Percentiles rank a stretch among this genome's conserved stretches.
Conservation (phyloP, 2,113 vertebrate species). For the Daboia siamensis region DNA sequence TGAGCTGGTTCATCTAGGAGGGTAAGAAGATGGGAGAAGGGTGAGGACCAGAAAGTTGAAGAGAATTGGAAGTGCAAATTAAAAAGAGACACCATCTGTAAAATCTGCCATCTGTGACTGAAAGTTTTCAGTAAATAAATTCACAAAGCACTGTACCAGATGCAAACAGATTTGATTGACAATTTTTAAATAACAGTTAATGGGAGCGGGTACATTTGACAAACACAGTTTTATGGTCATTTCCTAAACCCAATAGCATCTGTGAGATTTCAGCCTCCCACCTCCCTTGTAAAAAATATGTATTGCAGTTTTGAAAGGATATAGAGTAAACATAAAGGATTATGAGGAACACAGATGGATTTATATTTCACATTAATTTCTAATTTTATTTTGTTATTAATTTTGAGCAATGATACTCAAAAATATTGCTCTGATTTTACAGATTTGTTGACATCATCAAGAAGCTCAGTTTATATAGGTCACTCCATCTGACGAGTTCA, state of each 20-base stretch:
- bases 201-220: slow-evolving; percentile 45
- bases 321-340: not conserved
- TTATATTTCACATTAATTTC: slow-evolving; percentile 7
- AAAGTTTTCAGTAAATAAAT: slow-evolving; percentile 84
- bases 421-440: not conserved
- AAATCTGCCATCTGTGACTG: slow-evolving; percentile 88
- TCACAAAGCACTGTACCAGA: slow-evolving; percentile 70
- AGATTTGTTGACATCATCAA: not conserved
- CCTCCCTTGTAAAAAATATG: not conserved
- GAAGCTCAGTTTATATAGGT: slow-evolving; percentile 15
- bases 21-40: slow-evolving; percentile 43
- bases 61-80: slow-evolving; percentile 27
- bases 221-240: slow-evolving; percentile 12
- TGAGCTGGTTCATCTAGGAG: slow-evolving; percentile 16
- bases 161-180: slow-evolving; percentile 73
- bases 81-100: slow-evolving; percentile 80
- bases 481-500: not conserved
- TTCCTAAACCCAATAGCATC: slow-evolving; percentile 20
- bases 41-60: slow-evolving; percentile 10
- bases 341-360: not conserved
- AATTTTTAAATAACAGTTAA: slow-evolving; percentile 74
- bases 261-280: not conserved
- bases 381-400: not conserved
- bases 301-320: not conserved
- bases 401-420: slow-evolving; percentile 6